Evolutionary conservation across 2,797 vertebrate genomes (phyloP).

Genomic region (Nyctalus aviator): DNA sequence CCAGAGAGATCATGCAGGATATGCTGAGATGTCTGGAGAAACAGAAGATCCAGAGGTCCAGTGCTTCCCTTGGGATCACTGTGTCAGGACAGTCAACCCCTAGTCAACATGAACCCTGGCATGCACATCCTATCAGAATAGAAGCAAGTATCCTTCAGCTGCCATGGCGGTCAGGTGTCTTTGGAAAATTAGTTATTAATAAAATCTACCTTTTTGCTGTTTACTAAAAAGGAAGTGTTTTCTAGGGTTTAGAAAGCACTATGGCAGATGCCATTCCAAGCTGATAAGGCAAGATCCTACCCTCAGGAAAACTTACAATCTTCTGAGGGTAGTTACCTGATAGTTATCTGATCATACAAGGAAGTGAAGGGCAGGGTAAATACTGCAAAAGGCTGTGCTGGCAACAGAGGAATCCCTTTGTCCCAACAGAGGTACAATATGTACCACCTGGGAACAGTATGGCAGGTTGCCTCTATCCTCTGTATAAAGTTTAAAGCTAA

Average conservation of each 20-base stretch:
- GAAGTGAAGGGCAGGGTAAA: neutral
- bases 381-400: neutral
- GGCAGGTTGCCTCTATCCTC: neutral
- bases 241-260: neutral
- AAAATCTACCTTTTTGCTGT: neutral
- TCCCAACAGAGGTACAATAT: neutral
- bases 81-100: neutral
- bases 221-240: conserved; percentile 16
- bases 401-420: neutral
- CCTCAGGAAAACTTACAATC: neutral
- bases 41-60: neutral
- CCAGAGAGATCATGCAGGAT: neutral
- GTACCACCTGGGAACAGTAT: neutral
- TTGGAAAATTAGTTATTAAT: neutral
- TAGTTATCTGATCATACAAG: neutral
- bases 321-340: neutral
- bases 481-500: neutral
- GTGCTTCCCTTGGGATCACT: neutral
- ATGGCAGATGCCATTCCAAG: neutral
- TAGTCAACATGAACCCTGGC: neutral
- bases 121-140: neutral
- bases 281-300: neutral
- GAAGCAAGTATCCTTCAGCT: neutral
- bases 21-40: neutral
- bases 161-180: neutral